Base-by-base conservation (phyloP, 2,113 vertebrate genomes). In the Aplodontia rufa region DNA sequence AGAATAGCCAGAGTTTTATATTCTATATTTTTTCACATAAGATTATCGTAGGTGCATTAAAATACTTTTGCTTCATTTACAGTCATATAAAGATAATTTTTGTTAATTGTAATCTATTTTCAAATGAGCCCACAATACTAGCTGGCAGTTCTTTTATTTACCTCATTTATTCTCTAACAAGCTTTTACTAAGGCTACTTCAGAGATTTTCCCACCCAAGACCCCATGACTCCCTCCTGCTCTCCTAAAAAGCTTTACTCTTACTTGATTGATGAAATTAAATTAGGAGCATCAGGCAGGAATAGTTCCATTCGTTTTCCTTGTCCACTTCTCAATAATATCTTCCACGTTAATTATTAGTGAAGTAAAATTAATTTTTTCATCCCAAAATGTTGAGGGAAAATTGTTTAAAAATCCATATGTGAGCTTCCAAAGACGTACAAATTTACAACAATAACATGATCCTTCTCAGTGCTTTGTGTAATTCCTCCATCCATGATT, bases 21-120 rank as follows among this genome's bases (percentile, higher is more conserved):
- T 6, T 17, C 49, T 6, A 51, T 66, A 30, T 81, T 96, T 95
- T 95, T 85, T 84, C 62, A 87, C 20, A 30, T 74, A 84, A 87
- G 68, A 72, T 90, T 30, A 93, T 45, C 75, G 60, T 20, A 76
- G 58, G 8, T 51, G 40, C n/a, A 60, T 20, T 22, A 35, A 45
- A 66, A 79, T n/a, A 66, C 24, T 71, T 72, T n/a, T 64, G 42
- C 24, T 85, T 42, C 49, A 47, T 60, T 87, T 69, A 45, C 53
- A 89, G 40, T 35, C 47, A 47, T 0, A 32, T 19, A 62, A 75
- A 92, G 42, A 71, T 64, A 68, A 75, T 53, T 92, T 95, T 91
- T 75, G 83, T 58, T 62, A 75, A 16, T 47, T 76, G 11, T 24
- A 64, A n/a, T 75, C 37, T 86, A 53, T 66, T 96, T 87, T 62